These are phyloP conservation scores for Bambusicola thoracicus DNA, from an alignment of 2,113 vertebrate species.

Conservation along the genomic window DNA sequence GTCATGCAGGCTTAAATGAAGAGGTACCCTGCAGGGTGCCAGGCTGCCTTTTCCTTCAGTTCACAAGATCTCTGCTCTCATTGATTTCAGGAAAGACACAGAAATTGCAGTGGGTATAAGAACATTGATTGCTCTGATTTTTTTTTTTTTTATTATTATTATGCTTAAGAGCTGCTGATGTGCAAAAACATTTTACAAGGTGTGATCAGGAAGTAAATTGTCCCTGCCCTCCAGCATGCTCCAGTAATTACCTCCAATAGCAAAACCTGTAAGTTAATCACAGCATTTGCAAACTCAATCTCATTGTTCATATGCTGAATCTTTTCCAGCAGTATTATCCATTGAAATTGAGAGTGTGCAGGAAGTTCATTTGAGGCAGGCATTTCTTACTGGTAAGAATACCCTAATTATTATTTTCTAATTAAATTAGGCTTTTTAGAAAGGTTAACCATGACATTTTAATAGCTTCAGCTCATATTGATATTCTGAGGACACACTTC, in stretches of 20 bases:
- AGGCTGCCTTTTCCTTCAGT: neutral
- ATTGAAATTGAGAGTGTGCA: conserved; percentile 43
- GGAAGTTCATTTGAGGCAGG: conserved; percentile 53
- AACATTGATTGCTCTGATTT: conserved; percentile 51
- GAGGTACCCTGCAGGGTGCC: neutral
- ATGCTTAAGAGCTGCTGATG: conserved; percentile 48
- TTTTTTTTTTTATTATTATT: conserved; percentile 52
- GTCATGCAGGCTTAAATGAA: neutral
- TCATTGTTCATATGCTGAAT: conserved; percentile 42
- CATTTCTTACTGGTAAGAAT: conserved; percentile 55
- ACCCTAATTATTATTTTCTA: conserved; percentile 76
- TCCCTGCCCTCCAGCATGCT: conserved; percentile 51
- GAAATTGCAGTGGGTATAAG: neutral
- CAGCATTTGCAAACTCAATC: conserved; percentile 40
- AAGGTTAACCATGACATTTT: conserved; percentile 77
- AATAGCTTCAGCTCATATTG: conserved; percentile 74
- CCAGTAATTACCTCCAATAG: conserved; percentile 68
- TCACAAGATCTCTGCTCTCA: conserved; percentile 24
- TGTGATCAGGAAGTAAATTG: conserved; percentile 68
- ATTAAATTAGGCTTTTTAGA: conserved; percentile 77
- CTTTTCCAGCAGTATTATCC: conserved; percentile 21
- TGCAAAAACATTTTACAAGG: conserved; percentile 60
- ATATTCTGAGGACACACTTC: conserved; percentile 75
- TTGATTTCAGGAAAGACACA: conserved; percentile 22
- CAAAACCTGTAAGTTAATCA: conserved; percentile 72